Evolutionary conservation across 2,797 vertebrate genomes (phyloP), one percentile per base, ranked within the genome.

Genomic region (Eulemur rubriventer): DNA sequence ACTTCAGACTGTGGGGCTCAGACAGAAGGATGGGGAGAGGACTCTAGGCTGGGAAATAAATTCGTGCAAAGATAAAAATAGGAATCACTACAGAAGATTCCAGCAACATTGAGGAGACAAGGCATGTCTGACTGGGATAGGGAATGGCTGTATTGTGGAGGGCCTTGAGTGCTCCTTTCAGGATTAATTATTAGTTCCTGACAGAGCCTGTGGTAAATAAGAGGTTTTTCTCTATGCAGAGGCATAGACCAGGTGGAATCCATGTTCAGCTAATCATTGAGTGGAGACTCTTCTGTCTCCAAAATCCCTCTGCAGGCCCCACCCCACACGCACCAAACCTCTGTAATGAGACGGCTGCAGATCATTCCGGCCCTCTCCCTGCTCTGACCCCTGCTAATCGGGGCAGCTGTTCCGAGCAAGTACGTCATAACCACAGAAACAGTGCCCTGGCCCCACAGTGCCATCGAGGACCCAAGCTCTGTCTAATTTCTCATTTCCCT

Each of bases 221-320:
- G 28, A 52, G 24, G 11, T 9, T 24, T 57, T 65, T 59, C 43
- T 33, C 20, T 52, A 7, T 7, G 22, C 0, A 1, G 16, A 50
- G 6, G 28, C 13, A 3, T 24, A 33, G 10, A 75, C 1, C 8
- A 30, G 14, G 10, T 2, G 3, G 22, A 3, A 30, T 8, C 8
- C 72, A 41, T 0, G 2, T 63, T 70, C 55, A 61, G 28, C 33
- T 38, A 61, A 18, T 35, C 48, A n/a, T 4, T 7, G 48, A 67
- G 33, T 11, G 48, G 41, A 41, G n/a, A 38, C 59, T 43, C 43
- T 33, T 61, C 41, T 22, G 1, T 52, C 72, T 89, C 65, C 17
- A 16, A 46, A 38, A 52, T 28, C 30, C 17, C 46, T 57, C 57
- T 4, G 13, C 48, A n/a, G 55, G 10, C 33, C 57, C 57, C 57